These are phyloP conservation scores for Pseudorhiza aurosa DNA, from an alignment of 30 jellyfish, hydroid and myxozoan species.

Conservation along the genomic window DNA sequence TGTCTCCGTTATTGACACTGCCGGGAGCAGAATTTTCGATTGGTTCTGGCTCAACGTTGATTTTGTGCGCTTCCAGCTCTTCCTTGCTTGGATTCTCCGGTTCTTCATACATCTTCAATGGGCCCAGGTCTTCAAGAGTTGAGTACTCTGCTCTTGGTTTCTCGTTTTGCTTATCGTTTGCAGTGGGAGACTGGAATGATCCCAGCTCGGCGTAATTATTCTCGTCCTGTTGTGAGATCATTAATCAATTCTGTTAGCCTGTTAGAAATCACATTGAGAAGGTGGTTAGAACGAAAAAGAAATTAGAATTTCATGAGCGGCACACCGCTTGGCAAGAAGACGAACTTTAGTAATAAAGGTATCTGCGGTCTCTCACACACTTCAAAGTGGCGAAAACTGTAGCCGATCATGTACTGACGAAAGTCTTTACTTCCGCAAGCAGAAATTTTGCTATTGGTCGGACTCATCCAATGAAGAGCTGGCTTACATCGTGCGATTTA, in stretches of 20 bases:
- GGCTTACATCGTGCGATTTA: no score
- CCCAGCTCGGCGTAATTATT: slow-evolving; percentile 62
- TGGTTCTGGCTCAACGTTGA: slow-evolving; percentile 20
- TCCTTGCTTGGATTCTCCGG: neutral
- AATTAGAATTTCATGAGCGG: no score
- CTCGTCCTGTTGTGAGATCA: slow-evolving; percentile 54
- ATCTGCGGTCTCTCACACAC: no score
- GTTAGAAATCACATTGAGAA: slow-evolving; percentile 35
- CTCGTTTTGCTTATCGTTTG: slow-evolving; percentile 28
- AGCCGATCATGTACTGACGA: no score
- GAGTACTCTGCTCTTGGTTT: slow-evolving; percentile 66
- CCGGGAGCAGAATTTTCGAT: neutral
- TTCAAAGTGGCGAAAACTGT: no score
- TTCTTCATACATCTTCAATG: slow-evolving; percentile 10
- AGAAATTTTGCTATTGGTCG: no score
- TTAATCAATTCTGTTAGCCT: slow-evolving; percentile 52
- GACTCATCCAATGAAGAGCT: no score
- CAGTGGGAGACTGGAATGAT: slow-evolving; percentile 28
- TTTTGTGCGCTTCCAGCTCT: slow-evolving; percentile 10
- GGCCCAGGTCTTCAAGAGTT: slow-evolving; percentile 59
- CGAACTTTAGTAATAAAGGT: no score
- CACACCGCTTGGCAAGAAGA: no score
- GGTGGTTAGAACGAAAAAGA: no score
- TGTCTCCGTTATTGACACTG: neutral
- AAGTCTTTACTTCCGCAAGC: no score